phyloP scores from a whole-genome alignment of 2,113 vertebrate species.

The Lycaon pictus region DNA sequence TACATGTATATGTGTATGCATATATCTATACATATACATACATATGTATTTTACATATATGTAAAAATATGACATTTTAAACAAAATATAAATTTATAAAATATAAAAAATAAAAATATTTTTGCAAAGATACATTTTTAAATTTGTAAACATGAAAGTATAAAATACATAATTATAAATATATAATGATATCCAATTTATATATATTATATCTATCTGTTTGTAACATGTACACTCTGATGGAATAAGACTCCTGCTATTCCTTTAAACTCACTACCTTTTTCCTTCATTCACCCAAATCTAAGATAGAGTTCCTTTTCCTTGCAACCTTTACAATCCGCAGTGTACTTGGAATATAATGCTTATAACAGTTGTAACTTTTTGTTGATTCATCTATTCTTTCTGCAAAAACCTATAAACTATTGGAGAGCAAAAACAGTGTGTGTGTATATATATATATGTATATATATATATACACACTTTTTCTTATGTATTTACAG shows the following conservation, averaged over 20 bases:
- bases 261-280: neutral
- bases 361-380: neutral
- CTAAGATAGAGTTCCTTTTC: neutral
- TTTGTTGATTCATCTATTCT: neutral
- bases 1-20: neutral
- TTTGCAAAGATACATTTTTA: neutral
- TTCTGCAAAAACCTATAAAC: neutral
- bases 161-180: neutral
- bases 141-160: neutral
- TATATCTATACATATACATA: neutral
- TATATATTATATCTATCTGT: neutral
- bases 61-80: too few relatives aligned
- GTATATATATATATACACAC: neutral
- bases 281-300: neutral
- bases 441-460: neutral
- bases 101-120: neutral
- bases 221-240: neutral
- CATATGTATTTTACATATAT: neutral
- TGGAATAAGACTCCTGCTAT: neutral
- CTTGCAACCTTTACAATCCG: neutral
- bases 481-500: neutral
- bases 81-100: neutral
- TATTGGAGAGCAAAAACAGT: neutral
- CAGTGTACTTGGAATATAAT: neutral
- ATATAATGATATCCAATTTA: neutral